Percentiles rank a stretch among this genome's conserved stretches.
phyloP scores from a whole-genome alignment of 2,797 vertebrate species.

The Okamejei kenojei region DNA sequence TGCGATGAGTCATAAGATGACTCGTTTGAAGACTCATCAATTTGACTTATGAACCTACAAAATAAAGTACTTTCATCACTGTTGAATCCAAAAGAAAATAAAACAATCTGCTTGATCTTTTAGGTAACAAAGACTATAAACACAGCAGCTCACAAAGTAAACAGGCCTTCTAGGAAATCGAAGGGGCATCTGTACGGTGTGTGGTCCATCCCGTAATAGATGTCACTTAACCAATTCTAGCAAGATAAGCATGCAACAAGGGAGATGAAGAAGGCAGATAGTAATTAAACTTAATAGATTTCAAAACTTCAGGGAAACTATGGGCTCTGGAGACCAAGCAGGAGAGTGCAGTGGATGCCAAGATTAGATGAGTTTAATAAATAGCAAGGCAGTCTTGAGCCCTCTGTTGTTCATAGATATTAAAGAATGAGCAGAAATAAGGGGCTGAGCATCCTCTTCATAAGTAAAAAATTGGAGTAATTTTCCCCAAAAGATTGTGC shows the following conservation, averaged over 20 bases:
- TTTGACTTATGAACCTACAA: conserved; percentile 60
- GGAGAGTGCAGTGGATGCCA: no score
- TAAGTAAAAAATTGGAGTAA: no score
- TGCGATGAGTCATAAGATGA: conserved; percentile 37
- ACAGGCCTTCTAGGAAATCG: no score
- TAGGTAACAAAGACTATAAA: not conserved
- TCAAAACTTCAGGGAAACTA: not conserved
- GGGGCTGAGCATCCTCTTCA: no score
- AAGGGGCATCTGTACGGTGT: not conserved
- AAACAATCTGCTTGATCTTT: not conserved
- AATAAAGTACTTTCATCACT: not conserved
- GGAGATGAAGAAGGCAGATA: not conserved
- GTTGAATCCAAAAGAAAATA: not conserved
- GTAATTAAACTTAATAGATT: not conserved
- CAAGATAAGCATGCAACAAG: no score
- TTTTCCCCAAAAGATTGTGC: no score
- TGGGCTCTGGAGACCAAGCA: no score
- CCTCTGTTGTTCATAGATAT: no score
- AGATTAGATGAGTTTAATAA: no score
- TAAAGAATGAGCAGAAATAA: no score
- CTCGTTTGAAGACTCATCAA: conserved; percentile 23
- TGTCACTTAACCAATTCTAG: not conserved
- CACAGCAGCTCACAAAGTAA: not conserved
- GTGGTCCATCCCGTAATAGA: not conserved
- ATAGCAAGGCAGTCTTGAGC: no score